Conservation (phyloP, 2,888 invertebrate genomes). For the Tenthredo notha region DNA sequence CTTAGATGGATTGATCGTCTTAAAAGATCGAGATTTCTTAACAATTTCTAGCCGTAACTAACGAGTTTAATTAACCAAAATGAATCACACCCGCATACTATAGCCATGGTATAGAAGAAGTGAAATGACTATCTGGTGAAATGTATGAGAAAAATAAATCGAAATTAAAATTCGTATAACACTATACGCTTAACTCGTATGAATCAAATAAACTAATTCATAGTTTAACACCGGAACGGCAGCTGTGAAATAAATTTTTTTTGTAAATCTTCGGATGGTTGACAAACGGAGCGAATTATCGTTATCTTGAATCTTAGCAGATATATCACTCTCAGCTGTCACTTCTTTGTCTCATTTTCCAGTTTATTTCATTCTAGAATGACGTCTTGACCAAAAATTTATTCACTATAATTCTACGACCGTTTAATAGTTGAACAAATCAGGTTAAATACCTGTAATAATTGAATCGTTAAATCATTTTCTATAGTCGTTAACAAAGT, state of each 20-base stretch:
- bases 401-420: neutral
- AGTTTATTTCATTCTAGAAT: neutral
- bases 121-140: neutral
- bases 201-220: neutral
- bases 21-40: conserved; percentile 5
- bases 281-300: neutral
- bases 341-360: neutral
- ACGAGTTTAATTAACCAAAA: conserved; percentile 32
- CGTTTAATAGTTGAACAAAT: conserved; percentile 21
- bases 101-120: neutral
- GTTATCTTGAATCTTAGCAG: neutral
- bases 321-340: neutral
- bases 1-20: conserved; percentile 5
- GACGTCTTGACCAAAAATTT: too few relatives aligned
- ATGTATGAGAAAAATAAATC: neutral
- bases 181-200: neutral
- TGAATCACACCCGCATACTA: neutral
- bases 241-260: neutral
- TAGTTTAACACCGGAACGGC: neutral
- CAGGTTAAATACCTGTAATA: neutral
- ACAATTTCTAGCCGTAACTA: conserved; percentile 21
- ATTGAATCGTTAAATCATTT: conserved; percentile 21
- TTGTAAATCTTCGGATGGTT: neutral
- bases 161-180: neutral
- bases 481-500: conserved; percentile 5